phyloP scores from a whole-genome alignment of 2,797 vertebrate genomes.

The Tenualosa ilisha region DNA sequence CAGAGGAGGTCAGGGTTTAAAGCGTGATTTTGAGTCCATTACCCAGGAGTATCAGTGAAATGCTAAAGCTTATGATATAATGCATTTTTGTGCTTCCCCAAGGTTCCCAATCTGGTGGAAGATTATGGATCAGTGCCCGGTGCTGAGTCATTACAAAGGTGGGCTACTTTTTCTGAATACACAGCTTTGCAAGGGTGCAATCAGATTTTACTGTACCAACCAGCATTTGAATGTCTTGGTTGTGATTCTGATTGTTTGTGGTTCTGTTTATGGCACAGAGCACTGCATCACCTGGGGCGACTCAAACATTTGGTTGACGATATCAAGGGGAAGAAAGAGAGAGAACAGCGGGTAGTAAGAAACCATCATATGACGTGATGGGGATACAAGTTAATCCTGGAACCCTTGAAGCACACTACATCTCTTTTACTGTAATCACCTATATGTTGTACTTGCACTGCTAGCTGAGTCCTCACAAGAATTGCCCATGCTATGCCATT shows the following conservation, averaged over 20 bases:
- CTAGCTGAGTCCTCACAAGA: not conserved
- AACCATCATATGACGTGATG: not conserved
- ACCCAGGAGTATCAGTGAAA: too few relatives aligned
- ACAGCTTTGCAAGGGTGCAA: not conserved
- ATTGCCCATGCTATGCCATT: not conserved
- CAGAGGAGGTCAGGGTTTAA: slow-evolving; percentile 13
- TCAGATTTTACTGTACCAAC: not conserved
- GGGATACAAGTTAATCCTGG: not conserved
- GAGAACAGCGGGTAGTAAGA: slow-evolving; percentile 30
- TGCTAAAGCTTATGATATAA: not conserved
- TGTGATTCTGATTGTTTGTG: not conserved
- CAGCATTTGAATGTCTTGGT: not conserved
- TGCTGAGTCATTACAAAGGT: slow-evolving; percentile 75
- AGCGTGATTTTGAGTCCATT: too few relatives aligned
- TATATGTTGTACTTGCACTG: not conserved
- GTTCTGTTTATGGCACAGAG: slow-evolving; percentile 64
- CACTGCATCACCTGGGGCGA: slow-evolving; percentile 76
- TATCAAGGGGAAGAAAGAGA: slow-evolving; percentile 51
- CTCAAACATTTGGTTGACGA: slow-evolving; percentile 75
- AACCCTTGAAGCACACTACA: not conserved
- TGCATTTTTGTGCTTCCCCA: not conserved
- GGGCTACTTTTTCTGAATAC: not conserved
- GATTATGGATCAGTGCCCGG: slow-evolving; percentile 64
- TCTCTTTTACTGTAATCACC: not conserved
- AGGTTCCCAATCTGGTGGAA: slow-evolving; percentile 51